A percentile compares a stretch with the other conserved stretches of the same genome.
Evolutionary conservation across 2,113 vertebrate species (phyloP).

Genomic region (Rhea americana): DNA sequence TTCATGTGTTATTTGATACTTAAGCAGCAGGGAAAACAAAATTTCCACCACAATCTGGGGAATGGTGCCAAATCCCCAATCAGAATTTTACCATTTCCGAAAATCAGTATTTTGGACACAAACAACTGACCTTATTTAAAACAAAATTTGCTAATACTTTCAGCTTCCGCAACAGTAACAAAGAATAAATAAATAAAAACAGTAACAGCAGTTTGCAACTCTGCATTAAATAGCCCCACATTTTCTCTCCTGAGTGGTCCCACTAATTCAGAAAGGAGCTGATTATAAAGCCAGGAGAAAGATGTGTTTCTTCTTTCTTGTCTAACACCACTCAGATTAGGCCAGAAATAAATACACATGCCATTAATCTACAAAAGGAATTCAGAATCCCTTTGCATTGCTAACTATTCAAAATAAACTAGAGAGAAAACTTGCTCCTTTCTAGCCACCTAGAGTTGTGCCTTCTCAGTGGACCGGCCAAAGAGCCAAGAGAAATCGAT

Average conservation of each 20-base stretch:
- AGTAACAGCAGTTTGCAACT: background rate
- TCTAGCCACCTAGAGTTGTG: too few species aligned
- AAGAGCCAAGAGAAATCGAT: background rate
- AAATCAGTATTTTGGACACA: background rate
- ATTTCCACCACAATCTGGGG: background rate
- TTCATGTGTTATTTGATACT: background rate
- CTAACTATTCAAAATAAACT: background rate
- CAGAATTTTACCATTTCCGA: background rate
- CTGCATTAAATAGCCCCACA: background rate
- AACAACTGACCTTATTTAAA: background rate
- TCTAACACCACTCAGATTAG: background rate
- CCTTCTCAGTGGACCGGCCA: background rate
- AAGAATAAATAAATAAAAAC: background rate
- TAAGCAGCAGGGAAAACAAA: background rate
- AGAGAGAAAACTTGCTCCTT: background rate
- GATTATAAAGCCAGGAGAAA: background rate
- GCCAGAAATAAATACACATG: background rate
- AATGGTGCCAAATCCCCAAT: background rate
- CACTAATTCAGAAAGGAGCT: background rate
- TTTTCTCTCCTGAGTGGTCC: background rate
- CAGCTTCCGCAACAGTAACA: background rate
- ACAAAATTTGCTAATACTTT: background rate
- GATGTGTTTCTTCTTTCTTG: background rate
- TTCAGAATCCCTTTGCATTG: background rate
- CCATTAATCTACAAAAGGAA: background rate